These are phyloP conservation scores for Thunnus albacares DNA, from an alignment of 2,797 vertebrate species.

Conservation along the genomic window DNA sequence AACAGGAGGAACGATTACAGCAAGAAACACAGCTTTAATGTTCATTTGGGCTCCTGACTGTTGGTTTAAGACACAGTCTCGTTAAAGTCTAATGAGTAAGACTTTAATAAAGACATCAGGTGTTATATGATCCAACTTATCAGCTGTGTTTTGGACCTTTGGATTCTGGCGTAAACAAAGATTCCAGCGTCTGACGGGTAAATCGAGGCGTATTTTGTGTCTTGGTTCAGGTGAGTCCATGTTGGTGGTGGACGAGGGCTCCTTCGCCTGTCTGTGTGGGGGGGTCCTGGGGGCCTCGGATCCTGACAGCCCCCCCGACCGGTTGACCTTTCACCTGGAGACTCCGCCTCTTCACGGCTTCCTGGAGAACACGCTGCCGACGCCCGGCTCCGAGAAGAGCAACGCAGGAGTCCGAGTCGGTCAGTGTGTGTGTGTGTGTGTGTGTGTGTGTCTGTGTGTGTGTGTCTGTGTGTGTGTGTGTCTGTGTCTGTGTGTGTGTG, in stretches of 20 bases:
- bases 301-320: constrained; percentile 78
- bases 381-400: constrained; percentile 83
- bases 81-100: no score
- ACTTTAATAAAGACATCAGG: no score
- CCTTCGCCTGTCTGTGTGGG: constrained; percentile 64
- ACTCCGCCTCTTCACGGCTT: constrained; percentile 77
- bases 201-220: neutral
- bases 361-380: constrained; percentile 84
- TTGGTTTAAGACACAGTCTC: no score
- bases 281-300: constrained; percentile 81
- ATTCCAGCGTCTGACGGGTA: no score
- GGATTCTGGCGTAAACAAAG: no score
- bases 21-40: no score
- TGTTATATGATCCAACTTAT: no score
- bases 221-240: constrained; percentile 68
- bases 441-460: constrained; percentile 3
- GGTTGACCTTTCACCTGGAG: constrained; percentile 84
- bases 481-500: constrained; percentile 49
- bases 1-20: no score
- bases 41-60: no score
- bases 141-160: no score
- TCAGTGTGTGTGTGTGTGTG: constrained; percentile 66
- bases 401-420: constrained; percentile 77
- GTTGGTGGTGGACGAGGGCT: constrained; percentile 82
- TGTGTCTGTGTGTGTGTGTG: constrained; percentile 42